phyloP scores from a whole-genome alignment of 2,888 invertebrate species.

The Rhogogaster chlorosoma region DNA sequence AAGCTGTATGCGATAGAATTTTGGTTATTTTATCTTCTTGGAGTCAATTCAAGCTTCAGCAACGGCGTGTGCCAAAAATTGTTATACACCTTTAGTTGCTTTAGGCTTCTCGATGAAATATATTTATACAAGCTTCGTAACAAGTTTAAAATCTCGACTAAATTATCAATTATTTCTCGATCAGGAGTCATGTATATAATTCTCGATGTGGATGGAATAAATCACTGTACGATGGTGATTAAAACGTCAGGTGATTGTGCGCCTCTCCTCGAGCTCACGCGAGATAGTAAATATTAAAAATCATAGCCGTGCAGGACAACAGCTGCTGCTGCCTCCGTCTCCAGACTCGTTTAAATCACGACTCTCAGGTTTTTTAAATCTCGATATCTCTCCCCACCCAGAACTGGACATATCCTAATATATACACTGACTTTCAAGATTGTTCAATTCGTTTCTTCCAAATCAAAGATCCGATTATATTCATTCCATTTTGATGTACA shows the following conservation, averaged over 20 bases:
- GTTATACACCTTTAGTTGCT: background rate
- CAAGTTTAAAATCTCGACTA: background rate
- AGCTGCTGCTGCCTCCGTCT: background rate
- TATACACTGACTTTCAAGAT: background rate
- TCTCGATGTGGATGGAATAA: background rate
- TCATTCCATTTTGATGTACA: background rate
- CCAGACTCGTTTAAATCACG: background rate
- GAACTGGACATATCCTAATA: background rate
- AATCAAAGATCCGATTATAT: background rate
- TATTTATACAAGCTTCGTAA: background rate
- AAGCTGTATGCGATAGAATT: background rate
- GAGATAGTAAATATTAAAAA: background rate
- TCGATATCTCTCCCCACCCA: background rate
- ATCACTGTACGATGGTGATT: slow-evolving; percentile 28
- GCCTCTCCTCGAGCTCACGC: background rate
- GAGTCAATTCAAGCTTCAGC: background rate
- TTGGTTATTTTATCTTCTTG: background rate
- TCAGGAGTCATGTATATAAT: background rate
- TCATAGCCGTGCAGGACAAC: background rate
- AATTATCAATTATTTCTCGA: slow-evolving; percentile 13
- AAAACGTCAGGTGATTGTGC: slow-evolving; percentile 14
- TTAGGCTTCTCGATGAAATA: background rate
- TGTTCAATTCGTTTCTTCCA: background rate
- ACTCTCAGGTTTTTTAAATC: background rate
- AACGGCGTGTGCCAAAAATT: background rate